These are phyloP conservation scores for Oxycera nigricornis DNA, from an alignment of 2,888 invertebrate species.

Conservation along the genomic window DNA sequence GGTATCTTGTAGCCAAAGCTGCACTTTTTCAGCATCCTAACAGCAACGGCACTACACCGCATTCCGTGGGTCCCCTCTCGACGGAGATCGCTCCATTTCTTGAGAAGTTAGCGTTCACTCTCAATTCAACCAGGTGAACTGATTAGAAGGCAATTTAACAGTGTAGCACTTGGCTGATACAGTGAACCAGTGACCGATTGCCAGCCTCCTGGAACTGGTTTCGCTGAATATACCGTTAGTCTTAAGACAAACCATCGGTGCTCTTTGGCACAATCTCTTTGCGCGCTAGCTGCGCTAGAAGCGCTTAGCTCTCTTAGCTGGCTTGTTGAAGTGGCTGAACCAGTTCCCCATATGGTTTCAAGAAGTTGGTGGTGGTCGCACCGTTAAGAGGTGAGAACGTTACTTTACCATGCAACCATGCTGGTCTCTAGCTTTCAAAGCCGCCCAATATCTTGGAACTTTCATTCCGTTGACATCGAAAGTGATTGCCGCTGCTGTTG, in stretches of 20 bases:
- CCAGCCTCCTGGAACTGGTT: slow-evolving; percentile 32
- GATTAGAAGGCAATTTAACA: slow-evolving; percentile 35
- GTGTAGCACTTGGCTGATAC: slow-evolving; percentile 38
- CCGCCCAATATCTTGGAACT: slow-evolving; percentile 10
- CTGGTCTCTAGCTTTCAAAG: not conserved
- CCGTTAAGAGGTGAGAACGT: slow-evolving; percentile 16
- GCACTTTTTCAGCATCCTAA: slow-evolving; percentile 35
- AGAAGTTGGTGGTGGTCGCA: not conserved
- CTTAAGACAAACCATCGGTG: not conserved
- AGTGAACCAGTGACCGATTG: slow-evolving; percentile 41
- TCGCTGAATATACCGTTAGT: slow-evolving; percentile 34
- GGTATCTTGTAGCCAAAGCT: slow-evolving; percentile 27
- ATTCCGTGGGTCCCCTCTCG: not conserved
- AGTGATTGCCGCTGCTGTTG: slow-evolving; percentile 11
- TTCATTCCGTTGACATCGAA: slow-evolving; percentile 31
- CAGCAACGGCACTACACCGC: not conserved
- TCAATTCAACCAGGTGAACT: not conserved
- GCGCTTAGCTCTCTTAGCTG: not conserved
- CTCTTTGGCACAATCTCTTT: slow-evolving; percentile 20
- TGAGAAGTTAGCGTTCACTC: slow-evolving; percentile 7
- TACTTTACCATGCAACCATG: not conserved
- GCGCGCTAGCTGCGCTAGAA: not conserved
- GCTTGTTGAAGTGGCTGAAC: not conserved
- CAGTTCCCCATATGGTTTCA: not conserved
- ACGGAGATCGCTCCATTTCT: not conserved